A percentile compares a stretch with the other conserved stretches of the same genome.
Evolutionary conservation across 2,888 invertebrate species (phyloP).

Genomic region (Idaea dimidiata): DNA sequence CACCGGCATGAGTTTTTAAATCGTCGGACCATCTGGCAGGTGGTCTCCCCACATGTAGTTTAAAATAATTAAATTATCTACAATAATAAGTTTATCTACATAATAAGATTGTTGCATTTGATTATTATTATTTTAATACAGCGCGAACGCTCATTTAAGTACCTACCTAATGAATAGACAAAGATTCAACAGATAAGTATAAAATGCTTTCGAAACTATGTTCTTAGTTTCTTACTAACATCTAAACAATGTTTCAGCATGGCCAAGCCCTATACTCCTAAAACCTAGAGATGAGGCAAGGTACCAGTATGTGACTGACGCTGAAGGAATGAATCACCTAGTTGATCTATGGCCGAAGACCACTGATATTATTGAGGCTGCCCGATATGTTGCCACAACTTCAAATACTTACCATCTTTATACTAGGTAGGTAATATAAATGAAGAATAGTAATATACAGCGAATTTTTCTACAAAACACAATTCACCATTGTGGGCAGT

Average conservation of each 20-base stretch:
- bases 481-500: no score
- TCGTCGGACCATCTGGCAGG: no score
- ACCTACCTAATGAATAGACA: neutral
- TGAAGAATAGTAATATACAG: neutral
- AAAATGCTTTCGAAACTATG: no score
- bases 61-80: no score
- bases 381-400: conserved; percentile 42
- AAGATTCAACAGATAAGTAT: neutral
- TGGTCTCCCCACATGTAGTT: no score
- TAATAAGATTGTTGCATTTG: no score
- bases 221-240: neutral
- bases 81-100: no score
- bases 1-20: no score
- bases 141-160: no score
- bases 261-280: conserved; percentile 35
- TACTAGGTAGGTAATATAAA: conserved; percentile 53
- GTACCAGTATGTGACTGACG: conserved; percentile 38
- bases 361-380: conserved; percentile 30
- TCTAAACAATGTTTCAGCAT: conserved; percentile 29
- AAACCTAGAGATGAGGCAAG: conserved; percentile 34
- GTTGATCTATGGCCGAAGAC: conserved; percentile 37
- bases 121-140: no score
- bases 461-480: no score
- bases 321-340: conserved; percentile 30
- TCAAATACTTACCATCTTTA: conserved; percentile 56